Percentiles rank a stretch among this genome's conserved stretches.
phyloP scores from a whole-genome alignment of 2,113 vertebrate species.

The Narcine bancroftii region DNA sequence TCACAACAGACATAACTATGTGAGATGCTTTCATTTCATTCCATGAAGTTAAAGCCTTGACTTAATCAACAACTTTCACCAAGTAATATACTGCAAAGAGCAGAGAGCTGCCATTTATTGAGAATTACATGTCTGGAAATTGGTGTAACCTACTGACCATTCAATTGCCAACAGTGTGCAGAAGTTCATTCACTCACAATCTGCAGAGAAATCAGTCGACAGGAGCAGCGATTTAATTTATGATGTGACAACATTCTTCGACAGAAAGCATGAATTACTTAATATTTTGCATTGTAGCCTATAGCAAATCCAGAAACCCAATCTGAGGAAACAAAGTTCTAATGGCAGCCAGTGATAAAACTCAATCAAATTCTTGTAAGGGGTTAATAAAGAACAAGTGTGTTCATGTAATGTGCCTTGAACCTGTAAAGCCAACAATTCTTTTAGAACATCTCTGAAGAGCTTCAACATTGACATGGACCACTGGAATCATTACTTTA shows the following conservation, averaged over 20 bases:
- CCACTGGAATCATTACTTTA: too few species aligned
- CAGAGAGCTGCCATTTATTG: slow-evolving; percentile 8
- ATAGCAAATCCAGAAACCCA: background rate
- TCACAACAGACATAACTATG: too few species aligned
- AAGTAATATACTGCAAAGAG: background rate
- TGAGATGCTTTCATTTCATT: slow-evolving; percentile 7
- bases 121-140: slow-evolving; percentile 12
- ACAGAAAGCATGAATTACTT: background rate
- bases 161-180: background rate
- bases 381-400: background rate
- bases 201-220: background rate
- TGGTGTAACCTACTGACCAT: background rate
- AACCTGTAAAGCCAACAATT: background rate
- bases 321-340: background rate
- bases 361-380: too few species aligned
- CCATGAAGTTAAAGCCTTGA: background rate
- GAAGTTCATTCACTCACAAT: slow-evolving; percentile 24
- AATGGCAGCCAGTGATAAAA: background rate
- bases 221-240: background rate
- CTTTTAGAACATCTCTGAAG: too few species aligned
- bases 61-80: background rate
- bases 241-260: background rate
- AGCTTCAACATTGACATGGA: too few species aligned
- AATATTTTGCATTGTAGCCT: background rate
- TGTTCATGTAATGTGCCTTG: background rate